These are phyloP conservation scores for Neolamprologus cancellatus DNA, from an alignment of 2,113 vertebrate genomes.

Conservation along the genomic window DNA sequence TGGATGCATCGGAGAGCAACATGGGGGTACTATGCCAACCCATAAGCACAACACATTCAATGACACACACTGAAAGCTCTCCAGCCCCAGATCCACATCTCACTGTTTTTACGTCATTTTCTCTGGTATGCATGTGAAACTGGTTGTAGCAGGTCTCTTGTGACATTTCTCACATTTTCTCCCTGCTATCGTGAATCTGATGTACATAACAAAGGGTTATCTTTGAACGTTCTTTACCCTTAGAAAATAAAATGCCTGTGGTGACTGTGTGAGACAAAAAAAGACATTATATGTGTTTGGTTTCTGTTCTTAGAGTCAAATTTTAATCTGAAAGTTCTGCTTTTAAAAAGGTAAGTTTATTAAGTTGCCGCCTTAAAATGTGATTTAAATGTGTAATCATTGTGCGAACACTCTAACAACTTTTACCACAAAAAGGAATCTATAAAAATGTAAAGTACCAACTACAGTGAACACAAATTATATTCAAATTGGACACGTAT, in stretches of 20 bases:
- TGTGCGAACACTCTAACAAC: neutral
- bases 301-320: accelerated
- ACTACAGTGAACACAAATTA: neutral
- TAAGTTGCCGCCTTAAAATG: accelerated
- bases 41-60: too few relatives aligned
- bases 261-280: neutral
- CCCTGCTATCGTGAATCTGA: accelerated
- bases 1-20: too few relatives aligned
- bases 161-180: neutral
- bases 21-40: too few relatives aligned
- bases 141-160: neutral
- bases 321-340: accelerated
- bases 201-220: accelerated
- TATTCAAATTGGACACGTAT: accelerated
- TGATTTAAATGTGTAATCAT: neutral
- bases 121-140: neutral
- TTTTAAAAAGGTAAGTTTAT: accelerated
- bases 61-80: too few relatives aligned
- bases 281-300: neutral
- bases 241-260: neutral
- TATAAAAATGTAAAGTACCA: neutral
- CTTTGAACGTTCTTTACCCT: accelerated
- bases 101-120: neutral
- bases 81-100: accelerated
- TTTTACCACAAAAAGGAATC: neutral